These are phyloP conservation scores for Empis livida DNA, from an alignment of 2,888 invertebrate species.

Conservation along the genomic window DNA sequence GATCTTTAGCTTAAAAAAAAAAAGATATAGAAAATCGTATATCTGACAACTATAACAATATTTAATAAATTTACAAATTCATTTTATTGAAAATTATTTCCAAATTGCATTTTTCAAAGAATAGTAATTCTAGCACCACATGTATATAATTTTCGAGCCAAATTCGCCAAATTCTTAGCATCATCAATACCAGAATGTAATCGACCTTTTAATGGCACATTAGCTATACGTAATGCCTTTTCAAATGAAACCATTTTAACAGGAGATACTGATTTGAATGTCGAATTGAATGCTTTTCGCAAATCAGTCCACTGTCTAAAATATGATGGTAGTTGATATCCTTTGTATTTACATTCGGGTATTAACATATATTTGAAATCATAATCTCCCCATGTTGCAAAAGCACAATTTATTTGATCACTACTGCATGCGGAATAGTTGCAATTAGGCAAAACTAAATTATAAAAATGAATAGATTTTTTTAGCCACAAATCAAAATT, in stretches of 20 bases:
- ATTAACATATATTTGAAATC: slow-evolving; percentile 45
- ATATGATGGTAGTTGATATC: slow-evolving; percentile 38
- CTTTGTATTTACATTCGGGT: slow-evolving; percentile 46
- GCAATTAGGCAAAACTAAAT: slow-evolving; percentile 27
- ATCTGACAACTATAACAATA: too few relatives aligned
- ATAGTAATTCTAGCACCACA: slow-evolving; percentile 35
- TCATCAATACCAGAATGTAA: slow-evolving; percentile 49
- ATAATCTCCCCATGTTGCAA: slow-evolving; percentile 51
- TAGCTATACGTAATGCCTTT: slow-evolving; percentile 44
- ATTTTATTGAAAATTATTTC: too few relatives aligned
- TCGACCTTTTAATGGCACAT: slow-evolving; percentile 43
- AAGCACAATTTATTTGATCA: slow-evolving; percentile 36
- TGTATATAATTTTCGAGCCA: slow-evolving; percentile 42
- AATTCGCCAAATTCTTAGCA: slow-evolving; percentile 45
- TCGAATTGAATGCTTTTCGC: slow-evolving; percentile 39
- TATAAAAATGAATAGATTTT: slow-evolving; percentile 27
- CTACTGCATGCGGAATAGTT: slow-evolving; percentile 25
- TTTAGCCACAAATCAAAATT: slow-evolving; percentile 44
- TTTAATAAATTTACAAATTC: too few relatives aligned
- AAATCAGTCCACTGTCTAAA: slow-evolving; percentile 48
- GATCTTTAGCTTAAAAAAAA: too few relatives aligned
- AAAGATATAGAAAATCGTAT: too few relatives aligned
- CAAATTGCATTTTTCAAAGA: too few relatives aligned
- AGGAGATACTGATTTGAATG: slow-evolving; percentile 43
- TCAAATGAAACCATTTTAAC: slow-evolving; percentile 35